phyloP scores from a whole-genome alignment of 2,797 vertebrate genomes.

The Arctocebus calabarensis region DNA sequence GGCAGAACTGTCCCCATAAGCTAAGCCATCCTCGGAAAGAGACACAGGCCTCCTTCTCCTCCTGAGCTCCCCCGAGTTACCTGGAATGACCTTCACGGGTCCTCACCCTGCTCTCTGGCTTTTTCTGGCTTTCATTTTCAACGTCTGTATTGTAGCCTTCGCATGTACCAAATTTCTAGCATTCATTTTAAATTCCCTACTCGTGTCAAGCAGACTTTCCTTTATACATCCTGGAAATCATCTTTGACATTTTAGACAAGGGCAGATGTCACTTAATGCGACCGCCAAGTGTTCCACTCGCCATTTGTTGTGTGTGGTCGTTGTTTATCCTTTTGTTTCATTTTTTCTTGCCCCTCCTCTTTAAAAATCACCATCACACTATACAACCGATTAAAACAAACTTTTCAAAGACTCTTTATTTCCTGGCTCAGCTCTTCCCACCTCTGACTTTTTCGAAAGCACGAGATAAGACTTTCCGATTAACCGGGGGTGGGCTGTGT shows the following conservation, averaged over 20 bases:
- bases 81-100: not conserved
- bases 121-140: not conserved
- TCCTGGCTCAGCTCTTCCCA: conserved; percentile 75
- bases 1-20: not conserved
- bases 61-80: not conserved
- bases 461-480: conserved; percentile 81
- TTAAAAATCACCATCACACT: conserved; percentile 61
- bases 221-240: conserved; percentile 75
- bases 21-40: not conserved
- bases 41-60: too few relatives aligned
- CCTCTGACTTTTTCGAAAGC: conserved; percentile 81
- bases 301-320: conserved; percentile 71
- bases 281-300: conserved; percentile 50
- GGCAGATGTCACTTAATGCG: conserved; percentile 78
- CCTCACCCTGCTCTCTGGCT: not conserved
- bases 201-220: conserved; percentile 53
- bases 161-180: conserved; percentile 14
- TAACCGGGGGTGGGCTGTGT: conserved; percentile 78
- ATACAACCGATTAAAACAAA: conserved; percentile 82
- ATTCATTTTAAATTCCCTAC: conserved; percentile 56
- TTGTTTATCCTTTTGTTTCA: conserved; percentile 66
- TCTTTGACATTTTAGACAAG: conserved; percentile 83
- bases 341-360: too few relatives aligned
- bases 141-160: not conserved
- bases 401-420: conserved; percentile 77